Conservation (phyloP, 2,888 invertebrate genomes). For the Pseudanteris insignis region DNA sequence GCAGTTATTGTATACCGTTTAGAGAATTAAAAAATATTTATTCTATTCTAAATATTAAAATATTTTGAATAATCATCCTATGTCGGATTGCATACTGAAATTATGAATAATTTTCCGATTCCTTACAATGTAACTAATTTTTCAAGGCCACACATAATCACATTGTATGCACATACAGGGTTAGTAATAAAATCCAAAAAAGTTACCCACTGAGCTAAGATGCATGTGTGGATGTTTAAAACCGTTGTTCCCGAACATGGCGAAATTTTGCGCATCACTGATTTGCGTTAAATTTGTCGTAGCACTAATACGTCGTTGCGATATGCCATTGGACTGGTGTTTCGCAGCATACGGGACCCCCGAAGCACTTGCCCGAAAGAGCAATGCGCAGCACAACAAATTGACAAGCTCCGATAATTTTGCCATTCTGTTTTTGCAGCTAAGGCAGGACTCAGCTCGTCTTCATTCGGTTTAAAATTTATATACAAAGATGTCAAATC, state of each 20-base stretch:
- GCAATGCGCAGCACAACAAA: constrained; percentile 9
- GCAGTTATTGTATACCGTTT: too few species aligned
- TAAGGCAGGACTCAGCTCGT: constrained; percentile 30
- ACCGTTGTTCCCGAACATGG: background rate
- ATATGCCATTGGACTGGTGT: background rate
- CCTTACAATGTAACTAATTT: too few species aligned
- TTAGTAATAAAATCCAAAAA: background rate
- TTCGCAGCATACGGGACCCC: constrained; percentile 13
- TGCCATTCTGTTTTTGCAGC: constrained; percentile 30
- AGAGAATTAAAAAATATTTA: too few species aligned
- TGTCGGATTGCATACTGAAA: too few species aligned
- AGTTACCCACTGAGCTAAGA: constrained; percentile 2
- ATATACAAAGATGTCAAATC: constrained; percentile 28
- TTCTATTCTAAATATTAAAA: too few species aligned
- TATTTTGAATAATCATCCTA: too few species aligned
- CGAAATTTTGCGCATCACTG: background rate
- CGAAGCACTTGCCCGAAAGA: constrained; percentile 5
- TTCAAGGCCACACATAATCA: too few species aligned
- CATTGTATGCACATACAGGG: background rate
- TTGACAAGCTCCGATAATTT: constrained; percentile 11
- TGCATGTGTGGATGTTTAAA: constrained; percentile 4
- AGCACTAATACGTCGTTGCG: background rate
- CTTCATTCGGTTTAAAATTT: constrained; percentile 33
- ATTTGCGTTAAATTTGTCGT: background rate
- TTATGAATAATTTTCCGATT: too few species aligned